Evolutionary conservation across 2,113 vertebrate genomes (phyloP), one percentile per base, ranked within the genome.

Genomic region (Gopherus flavomarginatus): DNA sequence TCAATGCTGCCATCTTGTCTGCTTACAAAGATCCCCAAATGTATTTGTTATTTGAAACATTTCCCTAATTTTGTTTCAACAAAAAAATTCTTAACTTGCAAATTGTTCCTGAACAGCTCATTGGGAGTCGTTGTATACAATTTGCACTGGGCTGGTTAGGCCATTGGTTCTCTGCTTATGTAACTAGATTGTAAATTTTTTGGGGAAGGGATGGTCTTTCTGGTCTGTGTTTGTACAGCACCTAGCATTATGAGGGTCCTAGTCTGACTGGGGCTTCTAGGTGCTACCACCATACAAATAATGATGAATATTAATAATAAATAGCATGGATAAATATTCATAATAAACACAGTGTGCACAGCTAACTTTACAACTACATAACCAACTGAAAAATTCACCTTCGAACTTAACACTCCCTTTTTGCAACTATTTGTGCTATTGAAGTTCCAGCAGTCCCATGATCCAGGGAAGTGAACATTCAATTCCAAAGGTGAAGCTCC

Each of bases 121-220:
- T 2, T 50, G 85, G 56, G 35, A 26, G 2, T 11, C 8, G 38
- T 21, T 19, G 62, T 31, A 13, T 38, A 8, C 38, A 31, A 0
- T 1, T 38, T 87, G 38, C 93, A n/a, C 44, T 3, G 27, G 0
- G 0, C 0, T 0, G 0, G 3, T 0, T 1, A 26, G 21, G 38
- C 12, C 16, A 81, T 38, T 17, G n/a, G 69, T 72, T 72, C 21
- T 72, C 35, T 5, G 69, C 44, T 79, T 78, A 59, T 69, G 16
- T 47, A 2, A 0, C 0, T 31, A 31, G 59, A 3, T 81, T 26
- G 9, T 1, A 9, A 72, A 57, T 22, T 62, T n/a, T 3, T 5
- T 1, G 3, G 4, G 17, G 21, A 72, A 8, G 75, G 4, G 6
- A 52, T 72, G 57, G 11, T 27, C 26, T 31, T 62, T 78, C 72